Percentiles rank a stretch among this genome's conserved stretches.
Evolutionary conservation across 37 sponge, comb jelly and placozoan genomes (phyloP).

Genomic region (Agelas oroides): DNA sequence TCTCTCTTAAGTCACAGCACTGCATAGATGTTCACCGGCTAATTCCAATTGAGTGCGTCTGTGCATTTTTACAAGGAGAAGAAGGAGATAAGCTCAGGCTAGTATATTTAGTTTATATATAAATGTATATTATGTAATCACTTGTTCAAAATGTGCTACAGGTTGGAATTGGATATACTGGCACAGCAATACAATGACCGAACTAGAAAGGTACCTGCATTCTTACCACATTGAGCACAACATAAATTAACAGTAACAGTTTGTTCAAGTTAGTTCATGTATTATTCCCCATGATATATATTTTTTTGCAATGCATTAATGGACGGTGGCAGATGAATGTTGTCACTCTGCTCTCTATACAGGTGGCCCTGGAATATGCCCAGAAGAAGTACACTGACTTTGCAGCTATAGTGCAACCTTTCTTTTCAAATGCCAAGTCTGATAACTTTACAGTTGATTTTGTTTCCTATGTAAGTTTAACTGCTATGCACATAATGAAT

Average conservation of each 20-base stretch:
- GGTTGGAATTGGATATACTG: constrained; percentile 60
- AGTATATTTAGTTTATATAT: neutral
- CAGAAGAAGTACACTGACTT: constrained; percentile 69
- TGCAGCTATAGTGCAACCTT: constrained; percentile 81
- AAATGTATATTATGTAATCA: neutral
- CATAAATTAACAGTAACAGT: too few species aligned
- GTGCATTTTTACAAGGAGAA: constrained; percentile 69
- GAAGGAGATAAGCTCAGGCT: constrained; percentile 69
- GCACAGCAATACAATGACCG: constrained; percentile 56
- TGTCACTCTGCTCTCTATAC: constrained; percentile 23
- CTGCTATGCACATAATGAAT: too few species aligned
- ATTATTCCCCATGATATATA: neutral
- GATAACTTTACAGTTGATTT: constrained; percentile 62
- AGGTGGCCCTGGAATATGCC: constrained; percentile 50
- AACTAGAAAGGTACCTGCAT: constrained; percentile 63
- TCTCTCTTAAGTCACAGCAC: constrained; percentile 64
- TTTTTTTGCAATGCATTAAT: neutral
- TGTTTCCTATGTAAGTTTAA: constrained; percentile 65
- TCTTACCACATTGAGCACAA: too few species aligned
- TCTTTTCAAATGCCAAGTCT: constrained; percentile 46
- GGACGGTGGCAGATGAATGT: too few species aligned
- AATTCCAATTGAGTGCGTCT: constrained; percentile 81
- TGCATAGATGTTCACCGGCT: constrained; percentile 66
- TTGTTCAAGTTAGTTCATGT: too few species aligned
- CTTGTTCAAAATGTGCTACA: neutral